Conservation (phyloP, 2,888 invertebrate genomes). For the Brachycybe producta region DNA sequence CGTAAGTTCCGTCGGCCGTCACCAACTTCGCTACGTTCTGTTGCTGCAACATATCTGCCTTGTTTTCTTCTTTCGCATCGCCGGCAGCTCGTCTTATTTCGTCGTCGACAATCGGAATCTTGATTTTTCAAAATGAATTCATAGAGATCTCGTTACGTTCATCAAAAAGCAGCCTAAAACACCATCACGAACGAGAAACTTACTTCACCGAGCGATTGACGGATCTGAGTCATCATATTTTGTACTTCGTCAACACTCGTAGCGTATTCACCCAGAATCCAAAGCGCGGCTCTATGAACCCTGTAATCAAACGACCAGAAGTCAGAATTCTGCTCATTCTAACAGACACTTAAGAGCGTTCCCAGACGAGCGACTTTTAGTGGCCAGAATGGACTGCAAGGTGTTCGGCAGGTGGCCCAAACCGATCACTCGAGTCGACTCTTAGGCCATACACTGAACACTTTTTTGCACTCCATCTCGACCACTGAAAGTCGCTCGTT, state of each 20-base stretch:
- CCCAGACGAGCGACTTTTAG: too few species aligned
- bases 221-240: slow-evolving; percentile 63
- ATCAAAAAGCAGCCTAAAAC: background rate
- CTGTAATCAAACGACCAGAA: slow-evolving; percentile 33
- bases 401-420: too few species aligned
- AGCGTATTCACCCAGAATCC: slow-evolving; percentile 96
- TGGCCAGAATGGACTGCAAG: too few species aligned
- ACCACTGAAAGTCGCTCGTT: background rate
- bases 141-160: background rate
- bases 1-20: slow-evolving; percentile 98
- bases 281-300: slow-evolving; percentile 84
- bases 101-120: slow-evolving; percentile 47
- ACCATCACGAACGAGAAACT: slow-evolving; percentile 5
- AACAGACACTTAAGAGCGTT: too few species aligned
- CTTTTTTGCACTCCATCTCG: too few species aligned
- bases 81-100: slow-evolving; percentile 57
- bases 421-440: slow-evolving; percentile 1
- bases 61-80: slow-evolving; percentile 46
- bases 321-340: too few species aligned
- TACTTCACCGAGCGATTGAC: slow-evolving; percentile 57
- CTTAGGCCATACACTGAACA: background rate
- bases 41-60: slow-evolving; percentile 32
- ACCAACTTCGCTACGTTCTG: slow-evolving; percentile 52
- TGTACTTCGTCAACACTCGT: slow-evolving; percentile 60
- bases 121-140: slow-evolving; percentile 9